A percentile compares a stretch with the other conserved stretches of the same genome.
Evolutionary conservation across 2,888 invertebrate genomes (phyloP).

Genomic region (Rhingia campestris): DNA sequence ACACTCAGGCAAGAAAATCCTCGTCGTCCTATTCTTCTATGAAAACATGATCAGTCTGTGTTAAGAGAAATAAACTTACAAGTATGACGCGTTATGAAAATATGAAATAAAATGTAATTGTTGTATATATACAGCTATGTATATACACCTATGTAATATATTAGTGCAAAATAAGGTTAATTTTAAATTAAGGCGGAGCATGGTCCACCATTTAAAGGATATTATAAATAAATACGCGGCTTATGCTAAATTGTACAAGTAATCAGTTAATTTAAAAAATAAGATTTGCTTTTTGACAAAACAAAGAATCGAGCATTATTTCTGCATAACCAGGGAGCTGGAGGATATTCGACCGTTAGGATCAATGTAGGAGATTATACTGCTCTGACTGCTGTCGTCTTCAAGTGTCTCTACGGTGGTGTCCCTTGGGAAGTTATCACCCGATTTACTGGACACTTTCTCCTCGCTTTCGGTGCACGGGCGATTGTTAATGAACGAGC

Average conservation of each 20-base stretch:
- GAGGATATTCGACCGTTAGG: conserved; percentile 76
- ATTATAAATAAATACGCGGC: conserved; percentile 66
- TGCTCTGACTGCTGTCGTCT: conserved; percentile 82
- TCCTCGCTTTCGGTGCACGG: conserved; percentile 37
- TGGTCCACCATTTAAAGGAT: conserved; percentile 4
- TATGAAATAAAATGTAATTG: conserved; percentile 28
- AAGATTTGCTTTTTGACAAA: conserved; percentile 34
- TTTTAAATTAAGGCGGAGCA: conserved; percentile 39
- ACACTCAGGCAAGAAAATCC: conserved; percentile 60
- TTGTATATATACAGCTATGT: conserved; percentile 25
- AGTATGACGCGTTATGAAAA: conserved; percentile 6
- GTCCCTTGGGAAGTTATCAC: conserved; percentile 27
- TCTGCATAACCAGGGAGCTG: conserved; percentile 44
- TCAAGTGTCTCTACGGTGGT: conserved; percentile 78
- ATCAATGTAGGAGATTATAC: conserved; percentile 82
- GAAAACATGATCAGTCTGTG: conserved; percentile 68
- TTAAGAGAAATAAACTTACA: conserved; percentile 55
- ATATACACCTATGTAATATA: conserved; percentile 29
- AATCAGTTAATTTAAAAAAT: conserved; percentile 44
- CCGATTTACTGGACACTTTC: conserved; percentile 36
- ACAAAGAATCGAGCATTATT: conserved; percentile 61
- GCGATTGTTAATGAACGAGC: conserved; percentile 34
- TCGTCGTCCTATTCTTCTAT: conserved; percentile 55
- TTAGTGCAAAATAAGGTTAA: conserved; percentile 30
- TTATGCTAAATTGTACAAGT: conserved; percentile 63